Conservation (phyloP, 1,140 invertebrate genomes). For the Homarus americanus region DNA sequence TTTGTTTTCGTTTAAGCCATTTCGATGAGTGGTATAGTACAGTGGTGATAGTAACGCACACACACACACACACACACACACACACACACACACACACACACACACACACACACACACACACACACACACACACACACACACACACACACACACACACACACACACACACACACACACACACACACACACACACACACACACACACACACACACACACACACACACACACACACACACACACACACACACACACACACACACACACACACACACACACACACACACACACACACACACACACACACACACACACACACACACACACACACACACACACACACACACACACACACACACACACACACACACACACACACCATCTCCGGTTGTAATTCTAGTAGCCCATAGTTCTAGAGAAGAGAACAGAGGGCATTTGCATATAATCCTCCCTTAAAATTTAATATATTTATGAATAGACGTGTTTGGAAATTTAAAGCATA, state of each 20-base stretch:
- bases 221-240: constrained; percentile 30
- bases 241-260: constrained; percentile 19
- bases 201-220: constrained; percentile 24
- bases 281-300: constrained; percentile 5
- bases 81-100: constrained; percentile 26
- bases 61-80: background rate
- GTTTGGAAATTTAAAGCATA: too few species aligned
- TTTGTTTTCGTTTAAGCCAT: too few species aligned
- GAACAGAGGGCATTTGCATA: too few species aligned
- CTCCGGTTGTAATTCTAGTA: too few species aligned
- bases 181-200: constrained; percentile 31
- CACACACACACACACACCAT: background rate
- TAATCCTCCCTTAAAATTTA: too few species aligned
- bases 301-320: constrained; percentile 20
- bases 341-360: constrained; percentile 21
- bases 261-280: background rate
- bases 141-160: constrained; percentile 40
- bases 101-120: constrained; percentile 37
- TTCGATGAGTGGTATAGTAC: too few species aligned
- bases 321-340: constrained; percentile 16
- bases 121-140: constrained; percentile 43
- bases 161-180: constrained; percentile 31
- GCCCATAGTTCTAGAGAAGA: too few species aligned
- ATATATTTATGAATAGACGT: too few species aligned
- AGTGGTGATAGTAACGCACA: too few species aligned